Base-by-base conservation (phyloP, 1,140 invertebrate genomes). In the Dendrolimus kikuchii region DNA sequence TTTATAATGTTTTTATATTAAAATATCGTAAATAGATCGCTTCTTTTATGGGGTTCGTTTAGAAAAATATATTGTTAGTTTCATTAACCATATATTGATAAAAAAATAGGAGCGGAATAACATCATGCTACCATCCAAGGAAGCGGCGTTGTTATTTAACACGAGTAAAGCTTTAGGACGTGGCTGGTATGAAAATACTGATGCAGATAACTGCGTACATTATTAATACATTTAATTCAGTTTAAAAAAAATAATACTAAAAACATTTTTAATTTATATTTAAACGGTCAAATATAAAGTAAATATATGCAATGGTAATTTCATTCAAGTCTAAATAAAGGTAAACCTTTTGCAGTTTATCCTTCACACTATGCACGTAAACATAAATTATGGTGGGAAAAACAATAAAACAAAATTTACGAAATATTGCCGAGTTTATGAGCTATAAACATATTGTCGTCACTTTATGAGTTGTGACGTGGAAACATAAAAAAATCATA, bases 401-500 rank as follows among this genome's bases (percentile, higher is more conserved):
- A 60, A 71, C 66, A 72, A 71, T 79, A 62, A 71, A 23, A 23
- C 23, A 50, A 74, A 74, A 77, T 76, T 77, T 74, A 73, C 67
- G 71, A 60, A 63, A 70, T 74, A 78, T 81, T 76, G 74, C 69
- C 70, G 76, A 69, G 72, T 74, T 79, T 79, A 81, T 79, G 66
- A 58, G 56, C 66, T 74, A 59, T 81, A 75, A 81, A 79, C 73
- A 77, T 67, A 70, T 66, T 74, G 66, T 72, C 69, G 68, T 74
- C 65, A 70, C 61, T 76, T 74, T 70, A 75, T 64, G 70, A 68
- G 57, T 68, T 70, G 61, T 71, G 66, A 74, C 64, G 73, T 55
- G 68, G 71, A 75, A 77, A 62, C 66, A 60, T 64, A 58, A 64
- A 66, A 71, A 68, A 48, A 72, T 77, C 71, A 71, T 68, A 68